Evolutionary conservation across 2,888 invertebrate genomes (phyloP), one percentile per base, ranked within the genome.

Genomic region (Torymus texanus): DNA sequence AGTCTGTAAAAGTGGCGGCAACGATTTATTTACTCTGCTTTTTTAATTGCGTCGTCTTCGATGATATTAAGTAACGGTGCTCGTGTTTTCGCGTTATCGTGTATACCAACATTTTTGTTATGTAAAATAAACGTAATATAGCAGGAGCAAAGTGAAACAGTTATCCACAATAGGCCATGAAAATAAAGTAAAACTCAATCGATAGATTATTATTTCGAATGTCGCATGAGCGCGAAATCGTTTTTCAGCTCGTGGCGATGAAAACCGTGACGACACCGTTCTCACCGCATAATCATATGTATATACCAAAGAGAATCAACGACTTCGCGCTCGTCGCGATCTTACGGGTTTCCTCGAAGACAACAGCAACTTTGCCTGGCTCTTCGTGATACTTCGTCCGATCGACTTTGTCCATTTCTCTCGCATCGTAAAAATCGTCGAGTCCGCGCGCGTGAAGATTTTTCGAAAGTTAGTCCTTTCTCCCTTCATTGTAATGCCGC

Each of bases 1-100:
- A 86, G 84, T 86, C 77, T 84, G 84, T 85, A 85, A 85, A 85
- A 85, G 84, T 86, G 83, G 84, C 85, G 84, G 84, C 82, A 86
- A 85, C 84, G 82, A 83, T 78, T 67, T 50, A 29, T 78, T 73
- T 78, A 75, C 75, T 71, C 14, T 66, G 71, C 65, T 67, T 68
- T 66, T 41, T 21, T 13, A 16, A 68, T 41, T 81, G 21, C 41
- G 14, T 41, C 16, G 13, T 68, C n/a, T 53, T 67, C 53, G 53
- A 55, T 21, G 21, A 4, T 2, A 21, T 58, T 50, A 10, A 41
- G 14, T 55, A 73, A 55, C 41, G 16, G n/a, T 55, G 16, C 18
- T 21, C 50, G 59, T 74, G 59, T 21, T 62, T 68, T 76, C 41
- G 41, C 41, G 41, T 8, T 8, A 41, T 41, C 41, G 41, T 41